Conservation (phyloP, 2,113 vertebrate genomes). For the Halcyon malimbica region DNA sequence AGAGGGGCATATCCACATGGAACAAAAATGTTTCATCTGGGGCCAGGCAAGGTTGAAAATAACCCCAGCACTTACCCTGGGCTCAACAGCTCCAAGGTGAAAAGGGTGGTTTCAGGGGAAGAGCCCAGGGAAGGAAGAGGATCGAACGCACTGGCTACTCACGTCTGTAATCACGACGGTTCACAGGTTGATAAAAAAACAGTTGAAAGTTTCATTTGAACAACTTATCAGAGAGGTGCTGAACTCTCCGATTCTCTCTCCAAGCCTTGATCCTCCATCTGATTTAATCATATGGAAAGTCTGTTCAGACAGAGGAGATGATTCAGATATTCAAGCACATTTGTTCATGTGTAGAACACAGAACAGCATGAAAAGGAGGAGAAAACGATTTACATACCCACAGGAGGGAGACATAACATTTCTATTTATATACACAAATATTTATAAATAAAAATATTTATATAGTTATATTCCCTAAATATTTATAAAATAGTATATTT, state of each 20-base stretch:
- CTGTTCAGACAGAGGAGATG: not conserved
- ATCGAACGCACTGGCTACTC: not conserved
- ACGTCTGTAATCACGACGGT: rapidly evolving
- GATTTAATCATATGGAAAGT: not conserved
- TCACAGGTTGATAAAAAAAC: not conserved
- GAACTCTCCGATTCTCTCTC: not conserved
- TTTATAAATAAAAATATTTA: not conserved
- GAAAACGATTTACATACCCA: not conserved
- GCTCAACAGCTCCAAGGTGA: not conserved
- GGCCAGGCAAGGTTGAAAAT: not conserved
- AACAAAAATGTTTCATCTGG: not conserved
- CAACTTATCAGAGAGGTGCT: not conserved
- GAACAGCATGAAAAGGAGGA: not conserved
- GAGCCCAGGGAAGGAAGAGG: not conserved
- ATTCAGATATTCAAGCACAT: not conserved
- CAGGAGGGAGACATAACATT: rapidly evolving
- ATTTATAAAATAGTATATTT: not conserved
- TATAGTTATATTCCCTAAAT: not conserved
- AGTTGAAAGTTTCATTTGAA: not conserved
- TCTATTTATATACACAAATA: not conserved
- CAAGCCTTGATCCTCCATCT: not conserved
- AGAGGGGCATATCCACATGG: not conserved
- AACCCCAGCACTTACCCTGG: not conserved
- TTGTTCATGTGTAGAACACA: not conserved
- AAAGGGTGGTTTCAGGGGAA: not conserved